A percentile compares a stretch with the other conserved stretches of the same genome.
phyloP scores from a whole-genome alignment of 1,140 invertebrate genomes.

The Calliopsis andreniformis region DNA sequence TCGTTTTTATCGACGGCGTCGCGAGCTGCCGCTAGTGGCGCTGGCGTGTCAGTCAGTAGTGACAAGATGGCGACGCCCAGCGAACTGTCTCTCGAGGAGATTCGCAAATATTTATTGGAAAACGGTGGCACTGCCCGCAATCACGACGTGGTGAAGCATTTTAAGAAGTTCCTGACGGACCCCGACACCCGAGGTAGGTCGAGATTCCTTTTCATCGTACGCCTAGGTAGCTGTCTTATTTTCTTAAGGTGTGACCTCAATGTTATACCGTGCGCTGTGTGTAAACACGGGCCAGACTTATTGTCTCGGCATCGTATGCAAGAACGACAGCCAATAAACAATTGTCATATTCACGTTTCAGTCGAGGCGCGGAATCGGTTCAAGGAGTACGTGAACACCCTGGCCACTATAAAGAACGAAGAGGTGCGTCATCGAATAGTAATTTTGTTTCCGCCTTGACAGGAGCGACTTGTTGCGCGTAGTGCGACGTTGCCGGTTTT shows the following conservation, averaged over 20 bases:
- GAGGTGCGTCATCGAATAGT: constrained; percentile 77
- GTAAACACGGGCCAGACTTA: constrained; percentile 36
- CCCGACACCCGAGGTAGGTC: constrained; percentile 88
- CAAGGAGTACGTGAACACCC: constrained; percentile 94
- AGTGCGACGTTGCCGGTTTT: constrained; percentile 68
- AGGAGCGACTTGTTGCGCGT: constrained; percentile 79
- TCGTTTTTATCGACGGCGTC: constrained; percentile 52
- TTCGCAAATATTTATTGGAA: constrained; percentile 90
- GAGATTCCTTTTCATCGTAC: neutral
- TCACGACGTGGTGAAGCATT: constrained; percentile 93
- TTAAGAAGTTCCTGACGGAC: constrained; percentile 92
- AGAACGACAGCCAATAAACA: neutral
- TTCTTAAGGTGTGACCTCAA: constrained; percentile 41
- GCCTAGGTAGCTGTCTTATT: constrained; percentile 7
- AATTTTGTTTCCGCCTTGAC: constrained; percentile 57
- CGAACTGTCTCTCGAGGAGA: constrained; percentile 90
- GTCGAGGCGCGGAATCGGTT: constrained; percentile 92
- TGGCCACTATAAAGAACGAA: constrained; percentile 91
- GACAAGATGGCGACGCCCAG: constrained; percentile 85
- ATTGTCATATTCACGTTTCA: constrained; percentile 79
- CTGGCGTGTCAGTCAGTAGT: constrained; percentile 58
- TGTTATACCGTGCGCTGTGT: constrained; percentile 39
- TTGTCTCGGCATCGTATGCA: neutral
- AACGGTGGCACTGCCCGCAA: constrained; percentile 93
- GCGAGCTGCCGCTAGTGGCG: constrained; percentile 50